phyloP scores from a whole-genome alignment of 2,113 vertebrate species.

The Aepyceros melampus region DNA sequence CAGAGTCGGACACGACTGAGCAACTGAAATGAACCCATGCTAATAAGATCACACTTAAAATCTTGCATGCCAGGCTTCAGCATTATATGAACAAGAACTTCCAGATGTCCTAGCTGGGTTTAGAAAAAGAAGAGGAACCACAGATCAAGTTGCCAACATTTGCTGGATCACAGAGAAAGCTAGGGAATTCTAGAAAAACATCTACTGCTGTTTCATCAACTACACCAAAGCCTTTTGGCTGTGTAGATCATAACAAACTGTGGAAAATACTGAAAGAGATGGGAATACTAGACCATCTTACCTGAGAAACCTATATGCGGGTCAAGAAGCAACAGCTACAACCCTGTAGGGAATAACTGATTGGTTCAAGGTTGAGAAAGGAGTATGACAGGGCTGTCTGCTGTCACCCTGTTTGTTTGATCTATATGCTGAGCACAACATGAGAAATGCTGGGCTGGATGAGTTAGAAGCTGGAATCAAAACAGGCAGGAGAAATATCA shows the following conservation, averaged over 20 bases:
- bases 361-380: neutral
- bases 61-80: neutral
- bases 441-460: neutral
- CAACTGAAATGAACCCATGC: neutral
- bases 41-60: neutral
- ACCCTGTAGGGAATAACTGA: neutral
- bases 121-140: neutral
- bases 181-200: neutral
- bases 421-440: neutral
- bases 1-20: fast-evolving
- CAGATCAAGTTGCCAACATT: neutral
- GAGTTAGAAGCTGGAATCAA: neutral
- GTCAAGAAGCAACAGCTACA: neutral
- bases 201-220: neutral
- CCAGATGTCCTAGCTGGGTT: neutral
- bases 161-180: neutral
- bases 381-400: neutral
- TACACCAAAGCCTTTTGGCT: neutral
- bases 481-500: neutral
- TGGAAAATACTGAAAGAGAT: neutral
- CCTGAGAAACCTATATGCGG: neutral
- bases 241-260: neutral
- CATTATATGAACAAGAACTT: neutral
- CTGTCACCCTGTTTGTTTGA: neutral
- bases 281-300: neutral